phyloP scores from a whole-genome alignment of 2,113 vertebrate genomes.

The Macheiramphus alcinus region DNA sequence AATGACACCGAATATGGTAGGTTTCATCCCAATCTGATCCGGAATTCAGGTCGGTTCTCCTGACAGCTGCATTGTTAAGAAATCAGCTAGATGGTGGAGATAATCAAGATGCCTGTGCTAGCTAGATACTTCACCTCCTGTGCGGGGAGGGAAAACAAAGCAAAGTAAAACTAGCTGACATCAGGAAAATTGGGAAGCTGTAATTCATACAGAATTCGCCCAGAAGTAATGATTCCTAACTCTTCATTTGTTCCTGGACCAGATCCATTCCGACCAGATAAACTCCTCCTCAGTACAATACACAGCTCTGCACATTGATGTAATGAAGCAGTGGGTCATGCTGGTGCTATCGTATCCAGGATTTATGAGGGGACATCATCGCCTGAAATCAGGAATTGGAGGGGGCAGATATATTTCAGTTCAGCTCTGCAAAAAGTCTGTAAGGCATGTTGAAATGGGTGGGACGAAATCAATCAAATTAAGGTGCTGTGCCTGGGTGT shows the following conservation, averaged over 20 bases:
- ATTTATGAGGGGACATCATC: slow-evolving; percentile 60
- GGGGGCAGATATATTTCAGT: background rate
- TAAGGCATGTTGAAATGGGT: background rate
- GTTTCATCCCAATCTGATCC: background rate
- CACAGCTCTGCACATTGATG: slow-evolving; percentile 18
- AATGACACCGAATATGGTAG: accelerated
- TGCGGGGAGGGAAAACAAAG: background rate
- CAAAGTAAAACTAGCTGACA: slow-evolving; percentile 52
- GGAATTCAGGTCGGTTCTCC: background rate
- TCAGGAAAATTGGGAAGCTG: slow-evolving; percentile 52
- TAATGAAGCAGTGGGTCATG: slow-evolving; percentile 66
- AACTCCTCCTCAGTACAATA: slow-evolving; percentile 49
- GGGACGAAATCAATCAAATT: slow-evolving; percentile 1
- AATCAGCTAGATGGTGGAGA: background rate
- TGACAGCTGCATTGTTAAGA: background rate
- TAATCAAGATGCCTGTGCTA: slow-evolving; percentile 32
- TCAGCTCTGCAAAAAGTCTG: slow-evolving; percentile 12
- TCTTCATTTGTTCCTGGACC: slow-evolving; percentile 68
- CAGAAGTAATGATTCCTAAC: slow-evolving; percentile 56
- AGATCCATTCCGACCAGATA: slow-evolving; percentile 58
- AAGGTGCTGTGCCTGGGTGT: background rate
- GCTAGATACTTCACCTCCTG: background rate
- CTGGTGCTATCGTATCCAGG: background rate
- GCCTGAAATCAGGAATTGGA: background rate
- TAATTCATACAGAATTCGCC: slow-evolving; percentile 5